Conservation (phyloP, 92 coral and sea anemone genomes). For the Zoanthus sociatus region DNA sequence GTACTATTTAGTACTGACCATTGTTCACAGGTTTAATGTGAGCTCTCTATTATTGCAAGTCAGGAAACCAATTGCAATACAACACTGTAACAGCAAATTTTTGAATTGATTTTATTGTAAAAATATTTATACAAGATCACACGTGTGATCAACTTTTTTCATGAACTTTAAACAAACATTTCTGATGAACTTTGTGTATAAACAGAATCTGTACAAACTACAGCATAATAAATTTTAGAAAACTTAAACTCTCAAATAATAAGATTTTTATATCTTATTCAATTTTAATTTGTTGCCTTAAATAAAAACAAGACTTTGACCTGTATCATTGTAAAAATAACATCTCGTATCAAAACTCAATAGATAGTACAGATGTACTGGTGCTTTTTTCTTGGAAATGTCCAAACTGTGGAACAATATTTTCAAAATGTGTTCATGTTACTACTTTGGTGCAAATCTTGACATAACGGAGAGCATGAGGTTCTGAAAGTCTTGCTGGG, state of each 20-base stretch:
- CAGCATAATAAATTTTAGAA: conserved; percentile 23
- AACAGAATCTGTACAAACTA: conserved; percentile 15
- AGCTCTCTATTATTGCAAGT: conserved; percentile 7
- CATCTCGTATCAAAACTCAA: background rate
- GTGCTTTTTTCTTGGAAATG: conserved; percentile 3
- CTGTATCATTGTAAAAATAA: background rate
- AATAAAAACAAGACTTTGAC: conserved; percentile 19
- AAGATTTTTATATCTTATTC: background rate
- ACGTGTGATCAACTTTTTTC: conserved; percentile 20
- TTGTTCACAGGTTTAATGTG: conserved; percentile 17
- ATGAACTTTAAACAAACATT: background rate
- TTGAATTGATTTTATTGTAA: background rate
- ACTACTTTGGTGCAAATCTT: conserved; percentile 18
- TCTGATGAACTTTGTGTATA: conserved; percentile 12
- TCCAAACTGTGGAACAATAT: background rate
- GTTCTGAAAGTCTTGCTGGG: background rate
- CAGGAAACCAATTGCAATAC: background rate
- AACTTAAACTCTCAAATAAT: conserved; percentile 18
- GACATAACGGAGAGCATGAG: conserved; percentile 9
- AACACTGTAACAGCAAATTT: background rate
- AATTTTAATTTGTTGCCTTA: conserved; percentile 9
- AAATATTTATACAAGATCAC: background rate
- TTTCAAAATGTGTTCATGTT: conserved; percentile 1
- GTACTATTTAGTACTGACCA: conserved; percentile 6
- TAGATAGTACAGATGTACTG: background rate